Base-by-base conservation (phyloP, 1,140 invertebrate species). In the Drosophila tani region DNA sequence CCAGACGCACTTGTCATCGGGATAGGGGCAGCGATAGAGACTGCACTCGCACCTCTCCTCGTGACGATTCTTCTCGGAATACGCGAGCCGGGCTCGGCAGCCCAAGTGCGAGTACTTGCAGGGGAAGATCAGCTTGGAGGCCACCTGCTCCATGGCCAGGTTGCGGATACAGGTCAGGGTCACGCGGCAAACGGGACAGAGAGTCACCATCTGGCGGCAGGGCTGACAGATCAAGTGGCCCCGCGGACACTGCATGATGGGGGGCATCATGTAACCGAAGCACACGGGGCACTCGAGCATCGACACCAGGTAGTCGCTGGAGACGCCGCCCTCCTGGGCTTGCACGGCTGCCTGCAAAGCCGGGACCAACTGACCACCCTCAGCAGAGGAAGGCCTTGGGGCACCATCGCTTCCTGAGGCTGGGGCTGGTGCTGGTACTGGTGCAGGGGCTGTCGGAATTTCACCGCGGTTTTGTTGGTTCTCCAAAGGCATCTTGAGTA, bases 211-310 rank as follows among this genome's bases (percentile, higher is more conserved):
- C 41, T 98, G 97, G 80, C 99, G 95, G 94, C 99, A 99, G 87
- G 96, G 97, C 51, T 97, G 97, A 94, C 99, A 99, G 65, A 97
- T 96, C 46, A 98, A 93, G 93, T 98, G 97, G 24, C 97, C 97
- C 71, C 96, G 97, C 92, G 97, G 96, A 91, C 97, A 98, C 93
- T 97, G 97, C 91, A 97, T 94, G 73, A 98, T 99, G 11, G 99
- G 99, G 63, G 99, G 99, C 90, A 99, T 94, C 73, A 99, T 99
- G 95, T 99, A 99, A 93, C 99, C 98, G 93, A 99, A 99, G 93
- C 99, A 99, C 46, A 99, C 99, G 2, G 99, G 99, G 94, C 99
- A 99, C 93, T 99, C 99, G 93, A 99, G 99, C 38, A 99, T 94
- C 60, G 97, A 98, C 12, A 98, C 97, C 81, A 99, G 93, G 93